Evolutionary conservation across 2,888 invertebrate species (phyloP), one percentile per base, ranked within the genome.

Genomic region (Clusia tigrina): DNA sequence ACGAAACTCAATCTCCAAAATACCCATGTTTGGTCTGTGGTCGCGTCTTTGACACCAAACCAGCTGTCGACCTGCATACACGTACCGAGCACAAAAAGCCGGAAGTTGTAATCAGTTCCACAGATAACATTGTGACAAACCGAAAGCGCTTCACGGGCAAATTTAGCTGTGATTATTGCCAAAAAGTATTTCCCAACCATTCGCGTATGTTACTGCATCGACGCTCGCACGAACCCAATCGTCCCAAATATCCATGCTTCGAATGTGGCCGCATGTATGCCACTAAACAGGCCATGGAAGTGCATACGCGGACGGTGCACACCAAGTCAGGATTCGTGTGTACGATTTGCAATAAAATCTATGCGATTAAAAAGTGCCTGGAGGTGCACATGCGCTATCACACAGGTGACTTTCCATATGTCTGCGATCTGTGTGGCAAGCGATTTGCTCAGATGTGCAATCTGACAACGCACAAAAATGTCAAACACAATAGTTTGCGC

Each of bases 371-470:
- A n/a, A 78, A 75, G 37, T 67, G 69, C 2, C 63, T 78, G 3
- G 77, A 78, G 58, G 70, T 78, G 5, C 78, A 78, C 46, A 70
- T 77, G 65, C 74, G 78, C 10, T 78, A 70, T 62, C 79, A 78
- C 56, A 73, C 68, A 0, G 69, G 70, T 0, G 65, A 71, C 48
- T 77, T 77, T 58, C 79, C 79, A 6, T 78, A 71, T 59, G 60
- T 55, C 1, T 78, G 78, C 20, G 68, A 73, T 62, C 64, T 73
- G 17, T 78, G 78, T 25, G 71, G 73, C 12, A 69, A 70, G 12
- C 76, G 72, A 54, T 78, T 74, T 48, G 77, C 77, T 0, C 78
- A 78, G 63, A 70, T 71, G 20, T 75, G 75, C 1, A 77, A 78
- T 59, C 62, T 78, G 18, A 75, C 67, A 20, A 67, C 77, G 0